A percentile compares a stretch with the other conserved stretches of the same genome.
These are phyloP conservation scores for Otus scops DNA, from an alignment of 2,797 vertebrate species.

Conservation along the genomic window DNA sequence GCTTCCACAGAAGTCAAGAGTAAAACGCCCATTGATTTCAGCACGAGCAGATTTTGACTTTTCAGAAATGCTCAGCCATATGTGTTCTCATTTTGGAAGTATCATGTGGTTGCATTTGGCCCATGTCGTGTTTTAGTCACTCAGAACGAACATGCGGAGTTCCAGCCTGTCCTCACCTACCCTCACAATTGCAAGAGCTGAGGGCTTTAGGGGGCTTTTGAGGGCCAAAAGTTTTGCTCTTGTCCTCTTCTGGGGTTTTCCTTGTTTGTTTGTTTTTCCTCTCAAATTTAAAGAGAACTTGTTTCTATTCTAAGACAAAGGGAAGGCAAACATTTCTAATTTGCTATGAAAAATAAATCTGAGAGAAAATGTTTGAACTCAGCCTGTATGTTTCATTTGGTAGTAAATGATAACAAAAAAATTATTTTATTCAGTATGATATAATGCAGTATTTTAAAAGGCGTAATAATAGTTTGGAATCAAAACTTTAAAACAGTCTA, in stretches of 20 bases:
- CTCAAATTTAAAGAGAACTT: not conserved
- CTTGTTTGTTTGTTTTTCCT: not conserved
- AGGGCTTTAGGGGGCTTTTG: not conserved
- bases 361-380: not conserved
- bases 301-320: not conserved
- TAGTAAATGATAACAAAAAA: not conserved
- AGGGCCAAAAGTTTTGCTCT: conserved; percentile 23
- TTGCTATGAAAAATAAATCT: not conserved
- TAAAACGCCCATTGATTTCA: conserved; percentile 30
- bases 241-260: not conserved
- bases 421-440: not conserved
- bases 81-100: conserved; percentile 47
- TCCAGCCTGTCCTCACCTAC: conserved; percentile 64
- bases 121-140: conserved; percentile 57
- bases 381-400: not conserved
- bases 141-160: conserved; percentile 25
- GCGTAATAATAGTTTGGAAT: not conserved
- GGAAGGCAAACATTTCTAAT: not conserved
- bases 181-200: conserved; percentile 17
- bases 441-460: not conserved
- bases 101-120: conserved; percentile 59
- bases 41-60: conserved; percentile 52
- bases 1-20: conserved; percentile 10
- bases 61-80: conserved; percentile 56
- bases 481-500: not conserved